Conservation (phyloP, 2,888 invertebrate species). For the Drosophila cyrtoloma region DNA sequence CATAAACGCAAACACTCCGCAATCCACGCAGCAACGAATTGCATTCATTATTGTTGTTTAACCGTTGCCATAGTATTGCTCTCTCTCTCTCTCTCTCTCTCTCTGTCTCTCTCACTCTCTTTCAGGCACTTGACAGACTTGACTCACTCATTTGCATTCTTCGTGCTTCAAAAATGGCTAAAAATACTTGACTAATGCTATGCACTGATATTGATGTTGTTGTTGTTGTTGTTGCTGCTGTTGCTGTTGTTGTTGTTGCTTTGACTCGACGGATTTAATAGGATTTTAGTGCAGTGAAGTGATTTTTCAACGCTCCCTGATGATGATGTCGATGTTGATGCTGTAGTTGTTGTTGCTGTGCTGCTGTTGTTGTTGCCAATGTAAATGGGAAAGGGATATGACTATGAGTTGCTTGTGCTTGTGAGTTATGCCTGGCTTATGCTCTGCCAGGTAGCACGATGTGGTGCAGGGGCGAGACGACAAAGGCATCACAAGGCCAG, state of each 20-base stretch:
- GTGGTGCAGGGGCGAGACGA: neutral
- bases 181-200: constrained; percentile 74
- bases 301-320: constrained; percentile 59
- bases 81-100: neutral
- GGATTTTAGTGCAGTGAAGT: constrained; percentile 74
- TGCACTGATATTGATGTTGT: constrained; percentile 11
- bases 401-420: constrained; percentile 6
- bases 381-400: constrained; percentile 26
- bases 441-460: neutral
- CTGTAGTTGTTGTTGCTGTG: constrained; percentile 15
- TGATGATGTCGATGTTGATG: constrained; percentile 28
- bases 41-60: constrained; percentile 67
- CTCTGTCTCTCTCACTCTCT: neutral
- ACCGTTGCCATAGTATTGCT: constrained; percentile 23
- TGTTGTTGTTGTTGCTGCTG: constrained; percentile 35
- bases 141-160: constrained; percentile 70
- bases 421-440: constrained; percentile 38
- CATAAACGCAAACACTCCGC: constrained; percentile 24
- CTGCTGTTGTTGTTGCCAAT: constrained; percentile 6
- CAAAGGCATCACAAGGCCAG: neutral
- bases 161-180: constrained; percentile 60
- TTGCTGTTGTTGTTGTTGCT: constrained; percentile 37
- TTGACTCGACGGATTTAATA: constrained; percentile 68
- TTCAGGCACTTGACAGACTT: constrained; percentile 18
- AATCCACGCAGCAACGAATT: constrained; percentile 60